phyloP scores from a whole-genome alignment of 1,140 invertebrate genomes.

The Diorhabda carinulata region DNA sequence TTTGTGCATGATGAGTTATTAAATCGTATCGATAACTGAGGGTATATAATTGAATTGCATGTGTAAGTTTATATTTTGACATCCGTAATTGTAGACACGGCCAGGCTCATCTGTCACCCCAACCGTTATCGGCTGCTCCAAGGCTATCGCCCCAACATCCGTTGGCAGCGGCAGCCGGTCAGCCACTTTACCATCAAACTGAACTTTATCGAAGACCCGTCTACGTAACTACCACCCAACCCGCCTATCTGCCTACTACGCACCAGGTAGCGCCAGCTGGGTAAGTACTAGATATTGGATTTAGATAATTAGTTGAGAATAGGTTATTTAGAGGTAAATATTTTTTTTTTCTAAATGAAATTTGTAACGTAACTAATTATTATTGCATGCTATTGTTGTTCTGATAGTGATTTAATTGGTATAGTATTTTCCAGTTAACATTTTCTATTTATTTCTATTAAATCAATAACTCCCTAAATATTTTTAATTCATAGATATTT shows the following conservation, averaged over 20 bases:
- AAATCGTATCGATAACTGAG: background rate
- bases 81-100: slow-evolving; percentile 41
- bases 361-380: background rate
- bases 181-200: slow-evolving; percentile 55
- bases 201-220: slow-evolving; percentile 60
- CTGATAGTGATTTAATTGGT: too few relatives aligned
- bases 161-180: slow-evolving; percentile 50
- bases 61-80: background rate
- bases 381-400: too few relatives aligned
- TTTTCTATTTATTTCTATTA: too few relatives aligned
- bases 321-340: background rate
- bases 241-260: slow-evolving; percentile 52
- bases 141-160: slow-evolving; percentile 50
- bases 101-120: slow-evolving; percentile 51
- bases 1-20: background rate
- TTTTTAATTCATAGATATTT: too few relatives aligned
- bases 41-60: background rate
- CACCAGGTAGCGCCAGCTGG: slow-evolving; percentile 53
- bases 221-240: slow-evolving; percentile 59
- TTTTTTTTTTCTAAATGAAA: background rate
- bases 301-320: background rate
- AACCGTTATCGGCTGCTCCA: slow-evolving; percentile 48
- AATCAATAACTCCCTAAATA: too few relatives aligned
- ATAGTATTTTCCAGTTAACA: too few relatives aligned
- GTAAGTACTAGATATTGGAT: slow-evolving; percentile 41